Evolutionary conservation across 2,797 vertebrate genomes (phyloP), one percentile per base, ranked within the genome.

Genomic region (Hephaestus fuliginosus): DNA sequence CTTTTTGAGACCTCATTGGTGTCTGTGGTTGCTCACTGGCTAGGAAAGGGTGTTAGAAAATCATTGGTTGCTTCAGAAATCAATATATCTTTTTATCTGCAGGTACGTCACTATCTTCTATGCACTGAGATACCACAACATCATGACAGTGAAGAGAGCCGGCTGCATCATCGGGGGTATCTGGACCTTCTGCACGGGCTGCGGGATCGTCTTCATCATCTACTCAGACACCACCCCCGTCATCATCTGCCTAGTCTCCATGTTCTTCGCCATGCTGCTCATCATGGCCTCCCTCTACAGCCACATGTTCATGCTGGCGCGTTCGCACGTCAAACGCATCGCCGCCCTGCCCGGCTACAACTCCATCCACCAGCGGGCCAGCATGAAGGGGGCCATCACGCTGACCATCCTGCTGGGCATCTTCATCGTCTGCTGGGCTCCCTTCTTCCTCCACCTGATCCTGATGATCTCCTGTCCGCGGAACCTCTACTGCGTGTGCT

Each of bases 241-340:
- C 70, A 96, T 99, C 88, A 96, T 98, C 90, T 99, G 98, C 88
- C 96, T 99, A 87, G 97, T 99, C 78, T 93, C 96, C 88, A 97
- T 98, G 96, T 98, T 99, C 93, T 96, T 99, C 64, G 95, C 96
- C 85, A 98, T 99, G 98, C 95, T 99, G 68, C 95, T 97, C 63
- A 95, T 99, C 91, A 99, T 99, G 98, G 98, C 97, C 17, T 98
- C 97, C 3, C 97, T 99, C 57, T 99, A 99, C 58, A 97, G 97
- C n/a, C 98, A 99, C 94, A 99, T 99, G 98, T 99, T 99, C 87
- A 96, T 99, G 94, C 91, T 98, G 93, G 98, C 98, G 7, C 96
- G 97, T 1, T 96, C 97, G 0, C 98, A 99, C 33, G 96, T 98
- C 18, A 98, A 97, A 90, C 97, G 97, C 86, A 99, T 99, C 18